Evolutionary conservation across 2,797 vertebrate species (phyloP).

Genomic region (Sparus aurata): DNA sequence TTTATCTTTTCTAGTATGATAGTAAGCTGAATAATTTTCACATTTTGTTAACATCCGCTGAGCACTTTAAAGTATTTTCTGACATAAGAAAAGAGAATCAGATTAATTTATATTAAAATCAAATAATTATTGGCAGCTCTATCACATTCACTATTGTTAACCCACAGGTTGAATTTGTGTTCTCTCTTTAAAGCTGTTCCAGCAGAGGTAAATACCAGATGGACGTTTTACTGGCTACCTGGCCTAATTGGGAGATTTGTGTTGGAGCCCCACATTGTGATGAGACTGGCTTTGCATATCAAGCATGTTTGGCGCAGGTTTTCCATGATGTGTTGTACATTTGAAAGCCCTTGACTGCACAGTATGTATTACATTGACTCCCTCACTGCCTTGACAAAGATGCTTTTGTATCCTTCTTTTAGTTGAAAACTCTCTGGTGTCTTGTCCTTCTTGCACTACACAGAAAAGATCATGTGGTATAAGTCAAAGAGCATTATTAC

Average conservation of each 20-base stretch:
- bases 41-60: neutral
- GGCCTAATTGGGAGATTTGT: conserved; percentile 42
- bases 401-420: neutral
- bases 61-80: neutral
- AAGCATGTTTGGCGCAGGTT: conserved; percentile 34
- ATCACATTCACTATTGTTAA: conserved; percentile 6
- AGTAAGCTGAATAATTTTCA: neutral
- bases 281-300: conserved; percentile 31
- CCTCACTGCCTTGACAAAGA: neutral
- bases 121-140: neutral
- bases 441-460: neutral
- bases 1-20: neutral
- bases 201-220: conserved; percentile 43
- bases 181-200: neutral
- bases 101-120: neutral
- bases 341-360: neutral
- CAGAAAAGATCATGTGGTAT: neutral
- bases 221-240: conserved; percentile 53
- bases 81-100: neutral
- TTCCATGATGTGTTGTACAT: neutral
- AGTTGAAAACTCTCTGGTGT: neutral
- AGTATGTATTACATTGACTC: neutral
- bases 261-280: conserved; percentile 33
- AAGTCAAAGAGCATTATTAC: neutral
- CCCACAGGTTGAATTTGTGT: neutral